Evolutionary conservation across 2,113 vertebrate genomes (phyloP).

Genomic region (Chionodraco myersi): DNA sequence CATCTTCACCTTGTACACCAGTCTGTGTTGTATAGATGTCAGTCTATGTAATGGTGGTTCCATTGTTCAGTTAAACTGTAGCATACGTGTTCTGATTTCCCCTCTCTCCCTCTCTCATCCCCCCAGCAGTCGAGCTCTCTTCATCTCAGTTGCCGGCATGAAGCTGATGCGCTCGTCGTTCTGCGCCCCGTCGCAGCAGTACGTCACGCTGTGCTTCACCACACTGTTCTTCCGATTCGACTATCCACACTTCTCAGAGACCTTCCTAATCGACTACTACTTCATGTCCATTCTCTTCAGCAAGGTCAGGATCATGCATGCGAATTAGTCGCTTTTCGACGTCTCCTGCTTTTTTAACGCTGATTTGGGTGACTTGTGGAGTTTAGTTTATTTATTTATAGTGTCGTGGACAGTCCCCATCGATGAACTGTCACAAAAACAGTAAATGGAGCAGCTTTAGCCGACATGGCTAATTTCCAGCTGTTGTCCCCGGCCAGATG

Average conservation of each 20-base stretch:
- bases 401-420: too few relatives aligned
- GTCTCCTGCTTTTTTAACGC: too few relatives aligned
- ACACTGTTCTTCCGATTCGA: constrained; percentile 93
- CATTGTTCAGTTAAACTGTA: too few relatives aligned
- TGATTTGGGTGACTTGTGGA: too few relatives aligned
- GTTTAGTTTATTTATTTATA: too few relatives aligned
- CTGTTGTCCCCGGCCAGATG: too few relatives aligned
- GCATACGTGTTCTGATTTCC: neutral
- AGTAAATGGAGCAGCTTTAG: too few relatives aligned
- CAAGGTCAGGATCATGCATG: constrained; percentile 81
- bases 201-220: constrained; percentile 91
- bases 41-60: too few relatives aligned
- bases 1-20: neutral
- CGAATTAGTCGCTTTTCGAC: too few relatives aligned
- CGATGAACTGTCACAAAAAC: too few relatives aligned
- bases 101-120: neutral
- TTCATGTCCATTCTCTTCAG: constrained; percentile 93
- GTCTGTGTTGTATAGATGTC: neutral
- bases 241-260: constrained; percentile 91
- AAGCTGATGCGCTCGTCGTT: constrained; percentile 91
- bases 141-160: constrained; percentile 92
- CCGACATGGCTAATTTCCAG: too few relatives aligned
- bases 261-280: constrained; percentile 92
- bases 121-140: constrained; percentile 88
- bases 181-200: constrained; percentile 90